Conservation (phyloP, 2,888 invertebrate species). For the Ochlodes sylvanus region DNA sequence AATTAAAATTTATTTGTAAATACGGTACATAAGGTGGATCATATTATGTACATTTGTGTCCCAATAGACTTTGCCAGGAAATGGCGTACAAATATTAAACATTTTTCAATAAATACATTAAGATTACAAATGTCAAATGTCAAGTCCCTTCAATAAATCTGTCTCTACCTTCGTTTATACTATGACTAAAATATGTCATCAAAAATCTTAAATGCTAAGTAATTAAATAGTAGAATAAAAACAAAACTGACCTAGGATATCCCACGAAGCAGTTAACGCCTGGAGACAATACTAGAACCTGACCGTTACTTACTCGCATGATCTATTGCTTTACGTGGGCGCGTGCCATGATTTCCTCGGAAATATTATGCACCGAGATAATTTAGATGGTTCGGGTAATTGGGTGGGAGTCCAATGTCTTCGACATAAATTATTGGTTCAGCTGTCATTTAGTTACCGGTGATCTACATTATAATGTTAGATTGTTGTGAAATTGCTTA, state of each 20-base stretch:
- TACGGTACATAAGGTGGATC: too few species aligned
- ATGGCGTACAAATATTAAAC: too few species aligned
- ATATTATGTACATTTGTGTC: too few species aligned
- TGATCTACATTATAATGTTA: not conserved
- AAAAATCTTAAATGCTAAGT: too few species aligned
- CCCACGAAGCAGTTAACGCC: not conserved
- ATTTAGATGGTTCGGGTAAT: slow-evolving; percentile 34
- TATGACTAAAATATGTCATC: too few species aligned
- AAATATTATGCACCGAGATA: slow-evolving; percentile 29
- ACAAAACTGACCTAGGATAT: not conserved
- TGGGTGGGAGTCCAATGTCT: slow-evolving; percentile 26
- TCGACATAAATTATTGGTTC: slow-evolving; percentile 7
- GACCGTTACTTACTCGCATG: slow-evolving; percentile 29
- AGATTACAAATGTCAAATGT: too few species aligned
- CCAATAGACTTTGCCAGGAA: too few species aligned
- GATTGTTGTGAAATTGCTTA: not conserved
- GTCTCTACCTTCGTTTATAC: too few species aligned
- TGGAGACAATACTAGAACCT: slow-evolving; percentile 14
- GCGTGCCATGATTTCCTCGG: slow-evolving; percentile 37
- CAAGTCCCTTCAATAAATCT: too few species aligned
- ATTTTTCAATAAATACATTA: too few species aligned
- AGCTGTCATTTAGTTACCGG: not conserved
- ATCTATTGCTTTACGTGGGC: slow-evolving; percentile 33
- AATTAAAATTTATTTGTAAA: too few species aligned
- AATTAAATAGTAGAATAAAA: too few species aligned